Base-by-base conservation (phyloP, 2,113 vertebrate genomes). In the Accipiter cooperii region DNA sequence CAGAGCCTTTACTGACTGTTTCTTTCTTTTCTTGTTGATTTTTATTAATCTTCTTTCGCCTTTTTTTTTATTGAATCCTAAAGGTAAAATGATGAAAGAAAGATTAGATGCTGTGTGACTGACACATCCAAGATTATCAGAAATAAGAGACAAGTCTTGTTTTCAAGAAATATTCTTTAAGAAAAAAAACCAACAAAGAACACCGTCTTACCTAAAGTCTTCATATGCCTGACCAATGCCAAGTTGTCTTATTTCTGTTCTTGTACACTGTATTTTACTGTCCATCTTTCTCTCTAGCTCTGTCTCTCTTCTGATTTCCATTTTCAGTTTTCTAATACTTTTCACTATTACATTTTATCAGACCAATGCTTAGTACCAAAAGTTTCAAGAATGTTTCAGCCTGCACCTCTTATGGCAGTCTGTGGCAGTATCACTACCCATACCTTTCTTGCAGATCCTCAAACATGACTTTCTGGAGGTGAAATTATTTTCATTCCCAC, bases 401-500 rank as follows among this genome's bases (percentile, higher is more conserved):
- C 31, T 10, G 2, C 29, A 85, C 70, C 78, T 90, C 52, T 74
- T 20, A 19, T 0, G 31, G 87, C 7, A 85, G 49, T 22, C 4
- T 87, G 40, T 46, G 55, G 24, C 58, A 89, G 65, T 38, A 76
- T 64, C 73, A 34, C 74, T 94, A 76, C 76, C 58, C 81, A 28
- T 98, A 98, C 97, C 97, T 98, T 97, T 98, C 66, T 93, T 98
- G 97, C 99, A 99, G 87, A 96, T 97, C 85, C 28, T 97, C 44
- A 98, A 24, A 85, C 99, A 99, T 1, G 96, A 92, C 74, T 44
- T 98, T 84, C 96, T 98, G 66, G 81, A 71, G 49, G 5, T 14
- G 74, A 99, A 99, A 97, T 99, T 99, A 82, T 99, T 99, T 86
- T 98, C 95, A 86, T 99, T 99, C n/a, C 99, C 99, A 19, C 98